Evolutionary conservation across 1,140 invertebrate genomes (phyloP).

Genomic region (Aphelinus atriplicis): DNA sequence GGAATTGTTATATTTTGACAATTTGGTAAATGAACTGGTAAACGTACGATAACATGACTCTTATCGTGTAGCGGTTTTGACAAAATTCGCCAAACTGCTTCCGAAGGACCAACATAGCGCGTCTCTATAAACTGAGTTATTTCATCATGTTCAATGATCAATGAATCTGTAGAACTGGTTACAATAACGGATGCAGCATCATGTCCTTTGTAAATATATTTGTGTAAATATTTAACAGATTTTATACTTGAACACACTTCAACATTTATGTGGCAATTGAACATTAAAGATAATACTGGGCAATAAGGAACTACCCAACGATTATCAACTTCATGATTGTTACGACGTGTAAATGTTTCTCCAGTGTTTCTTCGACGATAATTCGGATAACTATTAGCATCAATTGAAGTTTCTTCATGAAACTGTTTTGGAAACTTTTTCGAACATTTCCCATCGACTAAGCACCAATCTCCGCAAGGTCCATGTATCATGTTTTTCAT

Average conservation of each 20-base stretch:
- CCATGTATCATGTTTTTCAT: slow-evolving; percentile 60
- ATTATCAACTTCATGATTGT: slow-evolving; percentile 16
- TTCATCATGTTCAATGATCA: slow-evolving; percentile 31
- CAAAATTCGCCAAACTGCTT: slow-evolving; percentile 32
- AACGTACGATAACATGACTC: slow-evolving; percentile 24
- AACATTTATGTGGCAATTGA: slow-evolving; percentile 38
- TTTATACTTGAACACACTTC: slow-evolving; percentile 36
- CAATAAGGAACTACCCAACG: slow-evolving; percentile 17
- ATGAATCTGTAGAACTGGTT: background rate
- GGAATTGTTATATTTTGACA: slow-evolving; percentile 7
- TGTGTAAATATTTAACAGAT: slow-evolving; percentile 39
- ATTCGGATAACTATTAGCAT: slow-evolving; percentile 49
- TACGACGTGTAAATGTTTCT: slow-evolving; percentile 18
- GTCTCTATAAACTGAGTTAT: slow-evolving; percentile 24
- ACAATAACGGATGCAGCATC: slow-evolving; percentile 36
- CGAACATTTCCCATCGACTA: slow-evolving; percentile 50
- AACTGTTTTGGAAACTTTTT: slow-evolving; percentile 57
- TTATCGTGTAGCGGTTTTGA: slow-evolving; percentile 23
- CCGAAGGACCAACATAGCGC: slow-evolving; percentile 32
- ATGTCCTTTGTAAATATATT: slow-evolving; percentile 40
- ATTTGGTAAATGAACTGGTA: slow-evolving; percentile 21
- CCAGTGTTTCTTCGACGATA: slow-evolving; percentile 37
- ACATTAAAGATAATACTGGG: slow-evolving; percentile 15
- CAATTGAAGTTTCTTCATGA: slow-evolving; percentile 46
- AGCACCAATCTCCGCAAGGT: slow-evolving; percentile 39